These are phyloP conservation scores for Chaetophractus vellerosus DNA, from an alignment of 2,797 vertebrate species.

Conservation along the genomic window DNA sequence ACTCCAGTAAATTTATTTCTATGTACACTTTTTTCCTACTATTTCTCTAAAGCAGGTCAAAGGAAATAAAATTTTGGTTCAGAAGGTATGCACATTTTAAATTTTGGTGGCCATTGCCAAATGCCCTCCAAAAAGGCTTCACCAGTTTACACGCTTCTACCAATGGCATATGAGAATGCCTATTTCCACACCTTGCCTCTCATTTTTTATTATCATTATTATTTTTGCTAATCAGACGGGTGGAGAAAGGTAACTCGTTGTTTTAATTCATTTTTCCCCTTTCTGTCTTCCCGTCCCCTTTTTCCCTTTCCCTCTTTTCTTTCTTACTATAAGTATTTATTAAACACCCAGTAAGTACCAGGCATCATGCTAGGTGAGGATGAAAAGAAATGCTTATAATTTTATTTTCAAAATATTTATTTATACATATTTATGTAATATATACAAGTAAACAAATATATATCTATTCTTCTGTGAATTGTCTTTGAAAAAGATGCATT, in stretches of 20 bases:
- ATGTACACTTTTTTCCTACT: not conserved
- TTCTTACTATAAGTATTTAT: constrained; percentile 32
- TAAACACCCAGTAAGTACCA: not conserved
- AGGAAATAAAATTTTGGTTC: not conserved
- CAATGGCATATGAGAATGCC: not conserved
- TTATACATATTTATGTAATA: not conserved
- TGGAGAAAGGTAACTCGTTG: constrained; percentile 21
- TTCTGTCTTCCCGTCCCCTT: not conserved
- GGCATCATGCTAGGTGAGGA: not conserved
- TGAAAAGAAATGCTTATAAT: not conserved
- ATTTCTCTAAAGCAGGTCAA: not conserved
- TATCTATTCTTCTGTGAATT: not conserved
- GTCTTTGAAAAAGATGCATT: not conserved
- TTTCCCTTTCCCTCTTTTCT: not conserved
- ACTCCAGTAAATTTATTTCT: not conserved
- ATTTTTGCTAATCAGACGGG: not conserved
- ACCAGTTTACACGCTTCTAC: not conserved
- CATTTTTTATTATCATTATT: not conserved
- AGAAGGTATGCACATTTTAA: not conserved
- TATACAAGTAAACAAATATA: not conserved
- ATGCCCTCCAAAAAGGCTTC: not conserved
- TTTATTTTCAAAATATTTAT: not conserved
- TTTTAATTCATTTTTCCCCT: not conserved
- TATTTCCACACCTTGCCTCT: not conserved
- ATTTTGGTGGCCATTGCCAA: not conserved